phyloP scores from a whole-genome alignment of 2,113 vertebrate species.

The Gila orcuttii region DNA sequence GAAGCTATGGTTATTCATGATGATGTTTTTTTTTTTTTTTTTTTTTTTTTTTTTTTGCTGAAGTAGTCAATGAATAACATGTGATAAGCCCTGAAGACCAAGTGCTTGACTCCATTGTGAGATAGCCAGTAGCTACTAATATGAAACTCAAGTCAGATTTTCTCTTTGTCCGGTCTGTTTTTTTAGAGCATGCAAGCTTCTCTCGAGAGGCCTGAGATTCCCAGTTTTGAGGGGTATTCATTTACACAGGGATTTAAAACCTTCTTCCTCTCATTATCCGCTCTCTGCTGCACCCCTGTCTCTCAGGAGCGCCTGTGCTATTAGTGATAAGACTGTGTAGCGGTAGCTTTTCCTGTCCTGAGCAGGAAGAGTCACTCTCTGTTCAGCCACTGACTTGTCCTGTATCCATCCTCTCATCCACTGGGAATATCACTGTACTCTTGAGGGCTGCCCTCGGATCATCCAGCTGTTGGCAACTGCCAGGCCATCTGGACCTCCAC shows the following conservation, averaged over 20 bases:
- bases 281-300: constrained; percentile 47
- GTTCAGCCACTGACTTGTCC: constrained; percentile 53
- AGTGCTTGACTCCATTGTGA: too few relatives aligned
- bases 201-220: neutral
- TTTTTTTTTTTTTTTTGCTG: constrained; percentile 6
- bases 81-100: neutral
- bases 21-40: neutral
- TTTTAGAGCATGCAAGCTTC: neutral
- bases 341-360: constrained; percentile 74
- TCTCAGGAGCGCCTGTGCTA: constrained; percentile 64
- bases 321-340: constrained; percentile 73
- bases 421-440: constrained; percentile 50
- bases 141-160: neutral
- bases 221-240: neutral
- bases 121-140: neutral
- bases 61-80: constrained; percentile 27
- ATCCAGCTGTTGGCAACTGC: constrained; percentile 11
- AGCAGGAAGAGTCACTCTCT: constrained; percentile 70
- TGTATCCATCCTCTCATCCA: constrained; percentile 31
- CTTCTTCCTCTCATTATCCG: constrained; percentile 44
- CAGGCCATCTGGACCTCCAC: neutral
- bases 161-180: neutral
- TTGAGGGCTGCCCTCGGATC: neutral
- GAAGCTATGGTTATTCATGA: constrained; percentile 15
- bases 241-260: constrained; percentile 14